These are phyloP conservation scores for Oreamnos americanus DNA, from an alignment of 2,113 vertebrate genomes.

Conservation along the genomic window DNA sequence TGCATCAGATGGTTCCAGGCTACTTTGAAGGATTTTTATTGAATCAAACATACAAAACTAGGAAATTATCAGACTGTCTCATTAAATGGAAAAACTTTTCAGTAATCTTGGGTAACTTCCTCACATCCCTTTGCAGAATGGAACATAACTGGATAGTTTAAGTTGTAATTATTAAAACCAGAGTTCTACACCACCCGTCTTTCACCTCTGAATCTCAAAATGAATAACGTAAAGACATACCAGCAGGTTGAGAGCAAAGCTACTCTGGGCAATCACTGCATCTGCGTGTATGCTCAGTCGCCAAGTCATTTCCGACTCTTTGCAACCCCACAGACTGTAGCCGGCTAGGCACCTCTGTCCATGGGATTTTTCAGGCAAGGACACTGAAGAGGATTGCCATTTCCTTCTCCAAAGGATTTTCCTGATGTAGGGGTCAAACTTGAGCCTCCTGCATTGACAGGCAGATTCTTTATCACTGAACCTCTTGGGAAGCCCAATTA, in stretches of 20 bases:
- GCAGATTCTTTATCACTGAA: neutral
- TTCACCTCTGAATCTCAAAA: conserved; percentile 2
- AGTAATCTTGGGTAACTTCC: conserved; percentile 46
- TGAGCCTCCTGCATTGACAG: neutral
- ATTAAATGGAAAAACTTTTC: conserved; percentile 20
- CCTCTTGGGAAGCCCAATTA: neutral
- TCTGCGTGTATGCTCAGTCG: fast-evolving
- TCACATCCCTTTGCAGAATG: conserved; percentile 25
- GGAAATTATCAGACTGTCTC: conserved; percentile 60
- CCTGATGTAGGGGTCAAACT: neutral
- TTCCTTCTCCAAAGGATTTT: neutral
- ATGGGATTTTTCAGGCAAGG: neutral
- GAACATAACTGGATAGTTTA: conserved; percentile 10
- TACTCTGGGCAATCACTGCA: neutral
- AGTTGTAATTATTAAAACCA: conserved; percentile 34
- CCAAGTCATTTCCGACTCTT: neutral
- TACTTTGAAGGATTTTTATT: neutral
- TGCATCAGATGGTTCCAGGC: conserved; percentile 27
- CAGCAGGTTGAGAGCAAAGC: neutral
- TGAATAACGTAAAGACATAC: neutral
- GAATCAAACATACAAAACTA: conserved; percentile 49
- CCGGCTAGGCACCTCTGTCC: neutral
- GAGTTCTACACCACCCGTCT: conserved; percentile 24
- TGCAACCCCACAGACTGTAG: neutral
- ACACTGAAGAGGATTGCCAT: neutral